Evolutionary conservation across 1,140 invertebrate genomes (phyloP).

Genomic region (Drosophila serrata): DNA sequence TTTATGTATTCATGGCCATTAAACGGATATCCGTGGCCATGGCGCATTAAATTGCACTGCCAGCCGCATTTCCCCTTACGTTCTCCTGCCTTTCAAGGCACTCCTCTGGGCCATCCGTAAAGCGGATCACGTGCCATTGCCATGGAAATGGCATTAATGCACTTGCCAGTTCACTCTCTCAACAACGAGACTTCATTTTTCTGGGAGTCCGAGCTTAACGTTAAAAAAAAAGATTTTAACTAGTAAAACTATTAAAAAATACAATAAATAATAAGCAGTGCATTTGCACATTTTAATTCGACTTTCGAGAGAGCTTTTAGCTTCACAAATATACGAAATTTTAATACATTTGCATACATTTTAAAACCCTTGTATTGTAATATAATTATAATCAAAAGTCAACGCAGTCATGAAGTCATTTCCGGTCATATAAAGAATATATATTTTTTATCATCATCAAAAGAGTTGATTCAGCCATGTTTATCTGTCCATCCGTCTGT

Average conservation of each 20-base stretch:
- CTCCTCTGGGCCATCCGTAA: constrained; percentile 17
- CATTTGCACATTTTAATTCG: no score
- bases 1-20: constrained; percentile 83
- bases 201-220: not conserved
- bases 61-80: constrained; percentile 18
- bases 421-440: no score
- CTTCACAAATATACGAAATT: no score
- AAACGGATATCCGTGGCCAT: constrained; percentile 81
- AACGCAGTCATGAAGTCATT: no score
- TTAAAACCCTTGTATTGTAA: no score
- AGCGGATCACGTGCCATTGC: constrained; percentile 37
- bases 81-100: constrained; percentile 16
- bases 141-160: constrained; percentile 48
- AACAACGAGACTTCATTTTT: not conserved
- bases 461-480: no score
- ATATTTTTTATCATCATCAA: no score
- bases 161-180: not conserved
- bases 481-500: no score
- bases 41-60: constrained; percentile 76
- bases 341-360: no score
- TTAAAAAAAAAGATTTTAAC: not conserved
- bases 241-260: not conserved
- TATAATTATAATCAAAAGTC: no score
- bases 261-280: no score
- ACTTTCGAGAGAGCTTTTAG: no score